Percentiles rank a stretch among this genome's conserved stretches.
Evolutionary conservation across 2,113 vertebrate species (phyloP).

Genomic region (Phalacrocorax pelagicus): DNA sequence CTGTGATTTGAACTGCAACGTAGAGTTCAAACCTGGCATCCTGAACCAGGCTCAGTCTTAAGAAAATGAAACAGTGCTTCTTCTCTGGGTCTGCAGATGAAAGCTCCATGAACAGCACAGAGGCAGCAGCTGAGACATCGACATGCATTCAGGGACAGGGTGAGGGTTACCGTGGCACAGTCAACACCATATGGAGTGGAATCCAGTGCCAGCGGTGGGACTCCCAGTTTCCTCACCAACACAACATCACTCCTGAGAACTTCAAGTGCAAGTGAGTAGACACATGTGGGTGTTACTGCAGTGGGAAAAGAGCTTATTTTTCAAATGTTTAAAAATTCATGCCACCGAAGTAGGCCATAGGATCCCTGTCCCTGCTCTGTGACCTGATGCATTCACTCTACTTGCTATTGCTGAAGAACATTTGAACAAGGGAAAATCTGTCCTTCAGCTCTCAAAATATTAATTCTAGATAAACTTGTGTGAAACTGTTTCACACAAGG

Average conservation of each 20-base stretch:
- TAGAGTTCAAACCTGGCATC: neutral
- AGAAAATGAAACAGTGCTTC: neutral
- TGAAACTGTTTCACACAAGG: neutral
- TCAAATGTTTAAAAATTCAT: neutral
- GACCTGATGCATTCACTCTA: neutral
- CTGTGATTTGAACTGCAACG: neutral
- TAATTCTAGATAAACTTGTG: neutral
- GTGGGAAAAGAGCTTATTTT: neutral
- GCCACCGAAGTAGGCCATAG: neutral
- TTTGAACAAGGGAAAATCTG: neutral
- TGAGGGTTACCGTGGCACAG: slow-evolving; percentile 85
- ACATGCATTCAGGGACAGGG: slow-evolving; percentile 85
- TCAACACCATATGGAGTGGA: slow-evolving; percentile 83
- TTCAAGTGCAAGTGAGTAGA: slow-evolving; percentile 96
- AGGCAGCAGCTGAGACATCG: slow-evolving; percentile 76
- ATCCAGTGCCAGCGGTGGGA: slow-evolving; percentile 92
- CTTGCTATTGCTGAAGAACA: neutral
- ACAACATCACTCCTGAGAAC: slow-evolving; percentile 87
- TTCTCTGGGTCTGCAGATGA: slow-evolving; percentile 65
- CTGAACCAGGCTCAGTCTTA: neutral
- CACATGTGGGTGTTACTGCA: neutral
- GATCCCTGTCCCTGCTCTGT: neutral
- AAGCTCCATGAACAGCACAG: slow-evolving; percentile 51
- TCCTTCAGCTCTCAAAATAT: neutral
- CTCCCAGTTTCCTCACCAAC: slow-evolving; percentile 91